phyloP scores from a whole-genome alignment of 2,888 invertebrate species.

The Aphidoletes aphidimyza region DNA sequence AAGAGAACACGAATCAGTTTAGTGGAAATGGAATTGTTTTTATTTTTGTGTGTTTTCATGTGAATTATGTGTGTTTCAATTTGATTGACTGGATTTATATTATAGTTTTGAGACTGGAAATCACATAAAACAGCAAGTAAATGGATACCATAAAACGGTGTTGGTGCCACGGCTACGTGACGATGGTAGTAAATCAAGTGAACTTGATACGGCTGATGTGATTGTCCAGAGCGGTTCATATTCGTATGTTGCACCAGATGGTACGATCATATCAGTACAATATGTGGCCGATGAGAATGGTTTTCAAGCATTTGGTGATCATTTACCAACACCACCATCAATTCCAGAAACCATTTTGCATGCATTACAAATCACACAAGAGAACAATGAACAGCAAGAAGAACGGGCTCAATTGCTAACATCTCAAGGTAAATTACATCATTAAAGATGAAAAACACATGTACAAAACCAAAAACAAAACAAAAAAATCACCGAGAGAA shows the following conservation, averaged over 20 bases:
- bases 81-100: not conserved
- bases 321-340: conserved; percentile 71
- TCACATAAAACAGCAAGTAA: conserved; percentile 80
- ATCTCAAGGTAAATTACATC: conserved; percentile 40
- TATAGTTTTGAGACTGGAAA: conserved; percentile 81
- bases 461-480: not conserved
- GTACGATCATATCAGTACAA: conserved; percentile 73
- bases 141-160: conserved; percentile 75
- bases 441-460: too few species aligned
- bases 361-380: conserved; percentile 59
- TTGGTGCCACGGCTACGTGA: conserved; percentile 67
- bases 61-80: not conserved
- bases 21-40: not conserved
- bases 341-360: conserved; percentile 59
- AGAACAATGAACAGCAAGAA: conserved; percentile 55
- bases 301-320: conserved; percentile 75
- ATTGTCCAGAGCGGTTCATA: conserved; percentile 76
- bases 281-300: conserved; percentile 80
- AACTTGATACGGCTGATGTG: conserved; percentile 69
- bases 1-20: not conserved
- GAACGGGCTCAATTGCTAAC: conserved; percentile 58
- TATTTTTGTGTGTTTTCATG: too few species aligned
- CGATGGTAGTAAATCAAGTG: conserved; percentile 67
- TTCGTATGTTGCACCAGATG: conserved; percentile 78
- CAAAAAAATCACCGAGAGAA: not conserved